Percentiles rank a stretch among this genome's conserved stretches.
phyloP scores from a whole-genome alignment of 2,113 vertebrate species.

The Macrotis lagotis region DNA sequence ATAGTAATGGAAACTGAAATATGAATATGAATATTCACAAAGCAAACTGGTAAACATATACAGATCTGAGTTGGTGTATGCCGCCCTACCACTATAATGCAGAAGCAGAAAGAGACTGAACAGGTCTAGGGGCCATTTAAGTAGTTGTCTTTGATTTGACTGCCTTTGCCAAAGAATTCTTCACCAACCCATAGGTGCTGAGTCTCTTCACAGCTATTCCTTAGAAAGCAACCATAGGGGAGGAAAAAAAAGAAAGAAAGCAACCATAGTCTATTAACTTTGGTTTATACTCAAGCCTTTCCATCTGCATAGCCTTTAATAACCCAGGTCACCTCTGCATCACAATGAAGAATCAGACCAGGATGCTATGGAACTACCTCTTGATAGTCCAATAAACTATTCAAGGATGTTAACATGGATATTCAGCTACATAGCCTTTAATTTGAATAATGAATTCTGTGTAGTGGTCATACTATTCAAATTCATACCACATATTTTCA shows the following conservation, averaged over 20 bases:
- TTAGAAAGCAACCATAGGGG: neutral
- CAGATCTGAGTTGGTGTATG: neutral
- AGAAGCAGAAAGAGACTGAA: neutral
- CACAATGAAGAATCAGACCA: neutral
- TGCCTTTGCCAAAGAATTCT: neutral
- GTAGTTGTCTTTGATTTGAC: neutral
- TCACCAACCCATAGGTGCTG: neutral
- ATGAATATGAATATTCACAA: neutral
- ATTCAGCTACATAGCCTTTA: neutral
- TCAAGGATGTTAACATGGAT: neutral
- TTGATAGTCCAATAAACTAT: neutral
- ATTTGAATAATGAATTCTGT: neutral
- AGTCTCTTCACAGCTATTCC: neutral
- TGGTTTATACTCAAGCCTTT: neutral
- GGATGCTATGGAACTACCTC: neutral
- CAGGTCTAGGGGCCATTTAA: neutral
- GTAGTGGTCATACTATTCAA: neutral
- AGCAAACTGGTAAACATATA: neutral
- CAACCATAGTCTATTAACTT: neutral
- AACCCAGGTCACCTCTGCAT: neutral
- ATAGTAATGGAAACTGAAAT: neutral
- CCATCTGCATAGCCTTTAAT: neutral
- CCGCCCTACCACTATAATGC: neutral
- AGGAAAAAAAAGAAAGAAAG: too few species aligned
- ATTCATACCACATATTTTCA: neutral